A percentile compares a stretch with the other conserved stretches of the same genome.
phyloP scores from a whole-genome alignment of 2,888 invertebrate species.

The Ligdia adustata region DNA sequence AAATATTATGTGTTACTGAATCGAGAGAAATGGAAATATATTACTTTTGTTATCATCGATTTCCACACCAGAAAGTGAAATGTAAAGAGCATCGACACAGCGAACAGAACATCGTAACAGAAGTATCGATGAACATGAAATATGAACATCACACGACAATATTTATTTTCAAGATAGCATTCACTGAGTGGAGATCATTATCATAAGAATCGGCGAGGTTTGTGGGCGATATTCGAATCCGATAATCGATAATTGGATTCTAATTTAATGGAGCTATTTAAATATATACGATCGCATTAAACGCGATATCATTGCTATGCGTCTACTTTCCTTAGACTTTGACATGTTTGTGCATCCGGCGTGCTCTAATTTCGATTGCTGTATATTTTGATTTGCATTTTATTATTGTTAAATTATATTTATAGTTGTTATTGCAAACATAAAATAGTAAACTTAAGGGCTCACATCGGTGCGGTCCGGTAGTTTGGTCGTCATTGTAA shows the following conservation, averaged over 20 bases:
- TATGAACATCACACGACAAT: neutral
- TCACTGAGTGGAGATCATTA: conserved; percentile 25
- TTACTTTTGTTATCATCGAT: too few species aligned
- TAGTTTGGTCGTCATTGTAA: too few species aligned
- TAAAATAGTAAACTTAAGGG: too few species aligned
- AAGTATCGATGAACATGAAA: too few species aligned
- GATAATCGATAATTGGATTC: conserved; percentile 41
- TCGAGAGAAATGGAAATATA: too few species aligned
- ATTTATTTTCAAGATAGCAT: neutral
- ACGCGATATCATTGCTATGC: neutral
- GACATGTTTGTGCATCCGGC: conserved; percentile 1
- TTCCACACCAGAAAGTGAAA: too few species aligned
- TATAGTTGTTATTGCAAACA: too few species aligned
- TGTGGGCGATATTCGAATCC: conserved; percentile 40
- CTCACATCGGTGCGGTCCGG: too few species aligned
- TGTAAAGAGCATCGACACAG: too few species aligned
- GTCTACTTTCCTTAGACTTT: conserved; percentile 17
- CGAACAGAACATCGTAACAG: too few species aligned
- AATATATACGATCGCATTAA: conserved; percentile 26
- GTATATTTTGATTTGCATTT: neutral
- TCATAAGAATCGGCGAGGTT: conserved; percentile 32
- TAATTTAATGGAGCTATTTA: conserved; percentile 38
- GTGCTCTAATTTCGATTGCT: neutral
- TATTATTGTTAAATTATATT: neutral
- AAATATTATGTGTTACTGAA: too few species aligned